Evolutionary conservation across 2,888 invertebrate genomes (phyloP), one percentile per base, ranked within the genome.

Genomic region (Galerucella calmariensis): DNA sequence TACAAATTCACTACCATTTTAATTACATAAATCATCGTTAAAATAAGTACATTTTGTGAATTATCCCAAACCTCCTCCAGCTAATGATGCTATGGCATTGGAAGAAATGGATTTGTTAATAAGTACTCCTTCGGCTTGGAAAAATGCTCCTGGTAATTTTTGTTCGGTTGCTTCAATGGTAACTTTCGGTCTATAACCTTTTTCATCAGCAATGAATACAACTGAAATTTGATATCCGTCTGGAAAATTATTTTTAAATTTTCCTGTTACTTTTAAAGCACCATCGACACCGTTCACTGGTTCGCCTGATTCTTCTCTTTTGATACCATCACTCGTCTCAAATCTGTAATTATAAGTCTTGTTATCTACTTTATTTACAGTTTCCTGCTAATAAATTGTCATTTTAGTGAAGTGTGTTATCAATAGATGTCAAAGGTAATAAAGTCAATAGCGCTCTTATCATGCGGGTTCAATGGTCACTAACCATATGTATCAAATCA

Each of bases 141-240:
- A 58, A 24, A 0, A 11, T 35, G 8, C 8, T 35, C 1, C 35
- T 35, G 35, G 35, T 35, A 35, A 8, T 35, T 8, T 35, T 35
- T 44, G 20, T 41, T 12, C 6, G 24, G 20, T 9, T 12, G 9
- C 1, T n/a, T 35, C 4, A 6, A 62, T 14, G 6, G 61, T 24
- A 46, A 94, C 89, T 84, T 91, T 93, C 0, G 94, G 94, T 79
- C 92, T 92, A 85, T 92, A 94, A 4, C 94, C 94, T 80, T 91
- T 91, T 84, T 93, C 92, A 82, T 94, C 94, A 10, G 94, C 94
- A 11, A 91, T 88, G 81, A 94, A 95, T 78, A 92, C 92, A 9
- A 95, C 91, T 3, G 86, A 82, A 79, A 92, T 87, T n/a, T 87
- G 87, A 58, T 88, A 85, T 16, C 93, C 93, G 77, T 92, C 92